Conservation (phyloP, 2,888 invertebrate species). For the Phasia obesa region DNA sequence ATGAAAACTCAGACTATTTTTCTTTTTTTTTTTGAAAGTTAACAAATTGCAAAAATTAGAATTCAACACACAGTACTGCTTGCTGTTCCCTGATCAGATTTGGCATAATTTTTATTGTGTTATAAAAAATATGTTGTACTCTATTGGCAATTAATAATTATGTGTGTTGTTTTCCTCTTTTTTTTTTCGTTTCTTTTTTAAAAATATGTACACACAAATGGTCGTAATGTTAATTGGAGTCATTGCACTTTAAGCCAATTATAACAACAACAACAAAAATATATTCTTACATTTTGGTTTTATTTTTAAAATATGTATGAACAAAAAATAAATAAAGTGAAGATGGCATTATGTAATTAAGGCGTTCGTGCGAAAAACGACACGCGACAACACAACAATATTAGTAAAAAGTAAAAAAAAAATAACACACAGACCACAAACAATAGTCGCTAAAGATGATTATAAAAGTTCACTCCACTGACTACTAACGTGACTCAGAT, state of each 20-base stretch:
- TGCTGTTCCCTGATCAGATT: neutral
- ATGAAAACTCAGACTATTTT: neutral
- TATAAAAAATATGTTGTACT: conserved; percentile 18
- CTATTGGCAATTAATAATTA: conserved; percentile 17
- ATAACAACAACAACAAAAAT: conserved; percentile 30
- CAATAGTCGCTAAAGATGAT: no score
- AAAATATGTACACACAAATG: neutral
- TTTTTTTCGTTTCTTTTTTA: neutral
- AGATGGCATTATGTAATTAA: conserved; percentile 40
- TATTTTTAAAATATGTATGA: neutral
- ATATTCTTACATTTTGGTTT: conserved; percentile 3
- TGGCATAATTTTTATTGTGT: conserved; percentile 18
- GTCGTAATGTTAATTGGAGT: conserved; percentile 8
- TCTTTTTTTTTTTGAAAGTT: neutral
- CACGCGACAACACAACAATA: conserved; percentile 47
- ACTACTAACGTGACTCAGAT: no score
- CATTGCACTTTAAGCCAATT: conserved; percentile 55
- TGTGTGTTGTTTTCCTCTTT: neutral
- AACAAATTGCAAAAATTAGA: neutral
- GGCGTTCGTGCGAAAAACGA: conserved; percentile 58
- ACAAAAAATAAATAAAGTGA: conserved; percentile 5
- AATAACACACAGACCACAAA: neutral
- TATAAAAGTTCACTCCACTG: no score
- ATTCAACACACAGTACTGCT: neutral
- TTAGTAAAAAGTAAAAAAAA: no score